Conservation (phyloP, 1,140 invertebrate species). For the Brachionus manjavacas region DNA sequence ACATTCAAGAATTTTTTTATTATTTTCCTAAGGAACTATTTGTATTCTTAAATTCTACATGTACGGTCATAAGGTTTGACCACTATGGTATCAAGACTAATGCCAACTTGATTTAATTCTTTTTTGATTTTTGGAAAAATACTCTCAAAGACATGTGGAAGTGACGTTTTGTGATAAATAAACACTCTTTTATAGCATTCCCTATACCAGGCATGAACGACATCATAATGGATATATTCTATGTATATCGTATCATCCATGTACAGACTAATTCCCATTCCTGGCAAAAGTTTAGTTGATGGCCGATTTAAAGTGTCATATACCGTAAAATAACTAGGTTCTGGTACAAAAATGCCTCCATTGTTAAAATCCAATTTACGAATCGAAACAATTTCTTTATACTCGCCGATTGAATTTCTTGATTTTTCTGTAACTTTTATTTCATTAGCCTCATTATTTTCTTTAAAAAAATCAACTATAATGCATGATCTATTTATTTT, state of each 20-base stretch:
- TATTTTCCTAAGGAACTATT: too few relatives aligned
- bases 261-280: conserved; percentile 4
- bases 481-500: background rate
- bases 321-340: background rate
- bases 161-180: background rate
- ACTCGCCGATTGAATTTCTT: background rate
- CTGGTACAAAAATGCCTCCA: background rate
- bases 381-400: background rate
- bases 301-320: background rate
- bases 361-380: background rate
- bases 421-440: background rate
- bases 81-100: background rate
- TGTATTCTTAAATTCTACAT: background rate
- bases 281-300: background rate
- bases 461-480: background rate
- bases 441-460: background rate
- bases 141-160: background rate
- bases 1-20: too few relatives aligned
- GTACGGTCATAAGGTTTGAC: background rate
- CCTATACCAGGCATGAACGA: background rate
- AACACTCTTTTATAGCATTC: background rate
- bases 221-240: conserved; percentile 18
- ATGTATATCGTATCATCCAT: background rate
- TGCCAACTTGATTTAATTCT: background rate
- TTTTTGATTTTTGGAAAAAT: background rate